Evolutionary conservation across 2,888 invertebrate species (phyloP).

Genomic region (Malachius bipustulatus): DNA sequence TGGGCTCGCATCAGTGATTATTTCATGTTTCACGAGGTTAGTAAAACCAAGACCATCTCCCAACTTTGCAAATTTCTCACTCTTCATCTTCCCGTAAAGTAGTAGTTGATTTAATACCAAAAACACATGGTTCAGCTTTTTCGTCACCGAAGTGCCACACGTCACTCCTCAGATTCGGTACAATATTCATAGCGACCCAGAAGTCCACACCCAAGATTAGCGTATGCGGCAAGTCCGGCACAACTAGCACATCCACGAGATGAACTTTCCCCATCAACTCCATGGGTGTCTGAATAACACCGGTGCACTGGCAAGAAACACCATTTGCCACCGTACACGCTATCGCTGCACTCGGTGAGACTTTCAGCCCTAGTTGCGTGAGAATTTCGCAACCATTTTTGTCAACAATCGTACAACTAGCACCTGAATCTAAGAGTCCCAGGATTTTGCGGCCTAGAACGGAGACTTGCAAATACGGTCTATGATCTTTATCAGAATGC

Average conservation of each 20-base stretch:
- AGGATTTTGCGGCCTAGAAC: slow-evolving; percentile 7
- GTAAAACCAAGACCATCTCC: too few species aligned
- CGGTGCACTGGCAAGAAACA: slow-evolving; percentile 7
- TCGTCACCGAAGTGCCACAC: slow-evolving; percentile 16
- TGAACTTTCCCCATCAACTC: slow-evolving; percentile 10
- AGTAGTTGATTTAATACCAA: too few species aligned
- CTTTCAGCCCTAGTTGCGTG: slow-evolving; percentile 7
- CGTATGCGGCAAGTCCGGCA: slow-evolving; percentile 11
- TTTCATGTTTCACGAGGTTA: too few species aligned
- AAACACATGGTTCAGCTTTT: too few species aligned
- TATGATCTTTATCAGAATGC: slow-evolving; percentile 10
- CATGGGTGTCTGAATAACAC: slow-evolving; percentile 12
- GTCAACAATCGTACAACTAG: slow-evolving; percentile 4
- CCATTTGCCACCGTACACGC: slow-evolving; percentile 17
- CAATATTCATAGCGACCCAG: slow-evolving; percentile 17
- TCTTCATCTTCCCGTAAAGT: too few species aligned
- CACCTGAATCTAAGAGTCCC: slow-evolving; percentile 7
- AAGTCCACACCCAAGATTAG: slow-evolving; percentile 17
- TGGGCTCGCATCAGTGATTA: too few species aligned
- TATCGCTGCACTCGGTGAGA: neutral
- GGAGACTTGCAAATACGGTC: slow-evolving; percentile 11
- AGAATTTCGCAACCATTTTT: neutral
- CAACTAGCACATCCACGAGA: slow-evolving; percentile 15
- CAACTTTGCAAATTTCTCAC: too few species aligned
- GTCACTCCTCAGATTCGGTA: slow-evolving; percentile 14